phyloP scores from a whole-genome alignment of 1,140 invertebrate species.

The Micrasema longulum region DNA sequence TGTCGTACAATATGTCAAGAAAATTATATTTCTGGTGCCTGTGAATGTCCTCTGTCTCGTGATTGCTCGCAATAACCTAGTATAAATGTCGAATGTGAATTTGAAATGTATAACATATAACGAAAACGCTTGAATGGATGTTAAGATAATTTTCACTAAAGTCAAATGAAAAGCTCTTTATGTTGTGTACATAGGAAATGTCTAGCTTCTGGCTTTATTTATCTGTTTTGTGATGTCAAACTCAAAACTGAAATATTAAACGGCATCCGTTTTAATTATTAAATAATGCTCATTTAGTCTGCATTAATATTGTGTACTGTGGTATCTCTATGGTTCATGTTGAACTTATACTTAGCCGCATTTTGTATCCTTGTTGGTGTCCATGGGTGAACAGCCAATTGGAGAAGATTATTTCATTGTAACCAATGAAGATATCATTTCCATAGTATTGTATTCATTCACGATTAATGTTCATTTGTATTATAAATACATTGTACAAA shows the following conservation, averaged over 20 bases:
- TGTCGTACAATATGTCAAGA: too few relatives aligned
- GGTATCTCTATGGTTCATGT: conserved; percentile 37
- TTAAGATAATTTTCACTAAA: too few relatives aligned
- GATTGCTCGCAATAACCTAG: too few relatives aligned
- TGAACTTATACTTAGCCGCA: conserved; percentile 28
- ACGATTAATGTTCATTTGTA: conserved; percentile 40
- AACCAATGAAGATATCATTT: conserved; percentile 14
- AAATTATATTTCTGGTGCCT: too few relatives aligned
- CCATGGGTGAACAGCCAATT: not conserved
- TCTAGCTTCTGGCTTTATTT: conserved; percentile 23
- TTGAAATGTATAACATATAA: too few relatives aligned
- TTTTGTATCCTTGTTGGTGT: not conserved
- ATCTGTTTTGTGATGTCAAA: conserved; percentile 44
- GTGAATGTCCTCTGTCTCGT: too few relatives aligned
- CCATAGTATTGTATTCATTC: conserved; percentile 14
- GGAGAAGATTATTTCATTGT: conserved; percentile 1
- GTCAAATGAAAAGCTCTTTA: not conserved
- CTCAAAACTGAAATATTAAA: conserved; percentile 45
- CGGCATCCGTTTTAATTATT: conserved; percentile 45
- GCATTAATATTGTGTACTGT: conserved; percentile 29
- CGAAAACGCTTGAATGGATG: too few relatives aligned
- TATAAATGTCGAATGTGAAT: too few relatives aligned
- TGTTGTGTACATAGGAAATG: not conserved
- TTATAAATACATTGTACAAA: conserved; percentile 47
- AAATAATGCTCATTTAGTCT: conserved; percentile 16